Percentiles rank a stretch among this genome's conserved stretches.
phyloP scores from a whole-genome alignment of 2,888 invertebrate genomes.

The Aricia artaxerxes region DNA sequence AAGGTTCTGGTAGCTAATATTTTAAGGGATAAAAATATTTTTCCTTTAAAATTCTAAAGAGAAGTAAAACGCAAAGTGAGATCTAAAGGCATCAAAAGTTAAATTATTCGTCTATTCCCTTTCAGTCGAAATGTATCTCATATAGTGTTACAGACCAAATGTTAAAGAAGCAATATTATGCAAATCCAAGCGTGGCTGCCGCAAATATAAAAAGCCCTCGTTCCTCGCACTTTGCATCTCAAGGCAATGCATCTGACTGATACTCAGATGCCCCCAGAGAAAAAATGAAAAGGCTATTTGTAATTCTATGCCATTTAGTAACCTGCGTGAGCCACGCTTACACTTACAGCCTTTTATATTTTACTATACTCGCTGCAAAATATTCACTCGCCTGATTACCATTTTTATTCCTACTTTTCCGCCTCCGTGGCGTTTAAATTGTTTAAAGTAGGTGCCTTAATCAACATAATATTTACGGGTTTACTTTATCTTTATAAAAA shows the following conservation, averaged over 20 bases:
- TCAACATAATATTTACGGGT: conserved; percentile 32
- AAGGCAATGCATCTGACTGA: conserved; percentile 77
- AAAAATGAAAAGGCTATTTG: conserved; percentile 77
- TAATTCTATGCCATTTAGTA: conserved; percentile 73
- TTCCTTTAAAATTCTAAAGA: not conserved
- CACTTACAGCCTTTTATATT: conserved; percentile 35
- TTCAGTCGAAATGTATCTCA: conserved; percentile 27
- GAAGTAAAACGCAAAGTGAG: not conserved
- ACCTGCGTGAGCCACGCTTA: conserved; percentile 54
- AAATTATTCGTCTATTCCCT: conserved; percentile 28
- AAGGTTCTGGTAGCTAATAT: too few species aligned
- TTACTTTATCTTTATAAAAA: conserved; percentile 30
- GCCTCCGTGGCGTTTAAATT: conserved; percentile 27
- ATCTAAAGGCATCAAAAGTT: conserved; percentile 32
- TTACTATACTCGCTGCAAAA: conserved; percentile 35
- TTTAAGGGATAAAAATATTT: not conserved
- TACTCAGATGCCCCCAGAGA: conserved; percentile 72
- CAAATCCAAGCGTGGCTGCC: conserved; percentile 74
- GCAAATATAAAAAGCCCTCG: conserved; percentile 78
- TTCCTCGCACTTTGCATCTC: conserved; percentile 77
- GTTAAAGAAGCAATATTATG: conserved; percentile 81
- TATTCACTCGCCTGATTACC: conserved; percentile 37
- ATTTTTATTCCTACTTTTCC: conserved; percentile 37
- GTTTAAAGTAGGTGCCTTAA: conserved; percentile 33
- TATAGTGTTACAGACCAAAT: conserved; percentile 61